A percentile compares a stretch with the other conserved stretches of the same genome.
These are phyloP conservation scores for Drosophila yakuba DNA, from an alignment of 1,140 invertebrate genomes.

Conservation along the genomic window DNA sequence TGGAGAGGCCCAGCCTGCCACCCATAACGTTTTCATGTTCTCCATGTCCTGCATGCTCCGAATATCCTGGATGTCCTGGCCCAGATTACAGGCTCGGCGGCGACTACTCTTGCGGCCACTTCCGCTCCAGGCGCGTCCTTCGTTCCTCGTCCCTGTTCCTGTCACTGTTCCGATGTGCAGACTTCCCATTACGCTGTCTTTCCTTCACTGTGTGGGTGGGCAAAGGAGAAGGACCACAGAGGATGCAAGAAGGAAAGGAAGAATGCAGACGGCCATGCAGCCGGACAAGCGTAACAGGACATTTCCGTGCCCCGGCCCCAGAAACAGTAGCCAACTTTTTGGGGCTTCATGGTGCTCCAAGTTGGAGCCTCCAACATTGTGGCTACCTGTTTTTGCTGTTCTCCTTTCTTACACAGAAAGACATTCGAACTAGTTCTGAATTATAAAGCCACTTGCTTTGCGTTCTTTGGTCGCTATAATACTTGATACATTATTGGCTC, in stretches of 20 bases:
- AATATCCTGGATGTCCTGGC: slow-evolving; percentile 52
- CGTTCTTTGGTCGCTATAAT: too few species aligned
- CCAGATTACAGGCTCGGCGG: slow-evolving; percentile 69
- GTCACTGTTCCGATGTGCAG: slow-evolving; percentile 31
- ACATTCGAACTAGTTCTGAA: not conserved
- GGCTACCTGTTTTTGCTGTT: slow-evolving; percentile 35
- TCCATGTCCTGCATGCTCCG: slow-evolving; percentile 39
- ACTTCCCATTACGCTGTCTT: slow-evolving; percentile 62
- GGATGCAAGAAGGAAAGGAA: slow-evolving; percentile 27
- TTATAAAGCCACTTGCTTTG: not conserved
- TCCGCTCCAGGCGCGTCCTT: slow-evolving; percentile 42
- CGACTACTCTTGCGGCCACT: slow-evolving; percentile 58
- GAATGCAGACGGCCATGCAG: slow-evolving; percentile 65
- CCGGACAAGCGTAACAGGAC: slow-evolving; percentile 79
- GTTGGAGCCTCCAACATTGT: slow-evolving; percentile 50
- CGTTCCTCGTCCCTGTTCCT: slow-evolving; percentile 14
- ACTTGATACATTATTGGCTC: too few species aligned
- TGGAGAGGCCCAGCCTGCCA: slow-evolving; percentile 4
- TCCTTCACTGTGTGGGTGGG: slow-evolving; percentile 1
- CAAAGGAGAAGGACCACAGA: slow-evolving; percentile 14
- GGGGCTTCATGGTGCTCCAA: slow-evolving; percentile 48
- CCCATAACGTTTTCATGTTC: slow-evolving; percentile 22
- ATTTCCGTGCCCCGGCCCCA: slow-evolving; percentile 62
- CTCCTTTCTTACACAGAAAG: slow-evolving; percentile 18
- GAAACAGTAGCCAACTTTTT: slow-evolving; percentile 62